Base-by-base conservation (phyloP, 2,888 invertebrate genomes). In the Junonia oenone region DNA sequence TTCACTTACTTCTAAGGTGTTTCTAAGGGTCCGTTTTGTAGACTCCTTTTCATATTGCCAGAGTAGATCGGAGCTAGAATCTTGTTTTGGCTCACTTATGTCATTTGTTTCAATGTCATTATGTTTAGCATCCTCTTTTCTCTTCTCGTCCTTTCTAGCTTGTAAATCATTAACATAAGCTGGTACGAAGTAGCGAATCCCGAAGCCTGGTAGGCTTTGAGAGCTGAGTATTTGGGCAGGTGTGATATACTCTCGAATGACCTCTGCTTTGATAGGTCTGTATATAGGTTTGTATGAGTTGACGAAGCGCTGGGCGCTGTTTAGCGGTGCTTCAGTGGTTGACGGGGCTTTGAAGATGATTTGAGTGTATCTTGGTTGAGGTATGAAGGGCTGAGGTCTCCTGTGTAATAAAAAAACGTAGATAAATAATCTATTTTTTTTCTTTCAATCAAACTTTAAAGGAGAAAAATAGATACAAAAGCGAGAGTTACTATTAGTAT, bases 41-140 rank as follows among this genome's bases (percentile, higher is more conserved):
- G 75, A 63, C 52, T 88, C 84, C 63, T 90, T 90, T 63, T 90
- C 89, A 61, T 76, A 76, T 57, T 82, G 78, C 89, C 88, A 90
- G 59, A 81, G 78, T 49, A 76, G 58, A 45, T 90, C 89, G 59
- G 73, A 79, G 3, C 72, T 68, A 0, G 81, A 73, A 9, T 83
- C 82, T 26, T 59, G 62, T 38, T 63, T 73, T 2, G 60, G 62
- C 45, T 55, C 76, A 49, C 67, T 72, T 4, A 82, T 65, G n/a
- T 81, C 74, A 63, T 81, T 81, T 0, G 72, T 72, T 48, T 81
- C 83, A 50, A 90, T 68, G 17, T 77, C 73, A 63, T 90, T 90
- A n/a, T 75, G 68, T 54, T 73, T 76, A 0, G 77, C 77, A 53
- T 88, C 87, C 19, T 87, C 86, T 66, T 83, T 80, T 56, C 66